Conservation (phyloP, 1,140 invertebrate species). For the Drosophila triauraria region DNA sequence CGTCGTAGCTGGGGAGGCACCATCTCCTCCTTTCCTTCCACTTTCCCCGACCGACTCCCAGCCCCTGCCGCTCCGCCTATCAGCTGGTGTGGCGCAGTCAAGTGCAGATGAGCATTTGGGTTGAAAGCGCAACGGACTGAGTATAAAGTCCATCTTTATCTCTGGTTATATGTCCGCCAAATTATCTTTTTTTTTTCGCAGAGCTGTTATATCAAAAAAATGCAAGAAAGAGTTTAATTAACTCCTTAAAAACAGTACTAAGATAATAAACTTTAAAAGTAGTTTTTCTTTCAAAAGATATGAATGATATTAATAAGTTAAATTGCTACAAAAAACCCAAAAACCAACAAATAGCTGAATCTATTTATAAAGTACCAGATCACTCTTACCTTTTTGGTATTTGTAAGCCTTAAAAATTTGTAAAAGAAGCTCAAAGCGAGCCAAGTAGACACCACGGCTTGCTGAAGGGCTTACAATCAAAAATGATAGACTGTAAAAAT, state of each 20-base stretch:
- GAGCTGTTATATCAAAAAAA: not conserved
- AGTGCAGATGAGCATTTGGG: constrained; percentile 76
- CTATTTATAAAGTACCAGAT: not conserved
- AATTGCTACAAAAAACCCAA: not conserved
- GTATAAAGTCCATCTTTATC: constrained; percentile 31
- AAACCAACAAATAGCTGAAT: not conserved
- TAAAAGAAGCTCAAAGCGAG: constrained; percentile 4
- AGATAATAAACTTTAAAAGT: no score
- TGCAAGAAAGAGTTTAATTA: not conserved
- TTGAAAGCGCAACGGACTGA: constrained; percentile 61
- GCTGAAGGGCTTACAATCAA: constrained; percentile 17
- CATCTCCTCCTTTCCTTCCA: not conserved
- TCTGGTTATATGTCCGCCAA: not conserved
- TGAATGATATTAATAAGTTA: not conserved
- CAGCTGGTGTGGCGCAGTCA: constrained; percentile 57
- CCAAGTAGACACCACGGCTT: not conserved
- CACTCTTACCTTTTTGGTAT: not conserved
- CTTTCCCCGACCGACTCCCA: not conserved
- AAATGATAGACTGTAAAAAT: constrained; percentile 32
- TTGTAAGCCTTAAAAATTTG: not conserved
- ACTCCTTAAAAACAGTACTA: not conserved
- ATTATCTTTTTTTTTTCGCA: not conserved
- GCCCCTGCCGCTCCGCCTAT: not conserved
- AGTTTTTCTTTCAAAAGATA: not conserved
- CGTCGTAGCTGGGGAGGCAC: constrained; percentile 10